A percentile compares a stretch with the other conserved stretches of the same genome.
These are phyloP conservation scores for Tichodroma muraria DNA, from an alignment of 2,113 vertebrate species.

Conservation along the genomic window DNA sequence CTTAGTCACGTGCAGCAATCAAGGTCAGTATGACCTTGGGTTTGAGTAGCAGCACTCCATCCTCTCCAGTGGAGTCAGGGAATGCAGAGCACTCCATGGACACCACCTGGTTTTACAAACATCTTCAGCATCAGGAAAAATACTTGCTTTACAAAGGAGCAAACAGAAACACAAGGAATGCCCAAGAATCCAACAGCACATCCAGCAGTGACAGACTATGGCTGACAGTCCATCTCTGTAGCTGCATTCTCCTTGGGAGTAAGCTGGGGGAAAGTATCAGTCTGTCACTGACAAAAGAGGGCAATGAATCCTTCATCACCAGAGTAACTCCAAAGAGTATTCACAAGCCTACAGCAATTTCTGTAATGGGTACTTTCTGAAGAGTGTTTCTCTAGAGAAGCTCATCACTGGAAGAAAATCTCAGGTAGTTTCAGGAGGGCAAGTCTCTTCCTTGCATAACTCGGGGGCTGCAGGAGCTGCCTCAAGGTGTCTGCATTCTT, in stretches of 20 bases:
- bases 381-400: neutral
- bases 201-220: neutral
- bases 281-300: neutral
- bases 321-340: neutral
- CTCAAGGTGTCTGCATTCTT: neutral
- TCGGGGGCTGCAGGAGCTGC: neutral
- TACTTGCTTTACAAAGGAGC: neutral
- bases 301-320: neutral
- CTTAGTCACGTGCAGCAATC: neutral
- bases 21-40: constrained; percentile 6
- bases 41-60: neutral
- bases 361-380: neutral
- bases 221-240: neutral
- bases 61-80: neutral
- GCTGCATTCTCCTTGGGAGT: neutral
- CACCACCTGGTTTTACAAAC: neutral
- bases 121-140: neutral
- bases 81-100: neutral
- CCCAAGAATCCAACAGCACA: neutral
- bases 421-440: neutral
- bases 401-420: neutral
- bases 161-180: neutral
- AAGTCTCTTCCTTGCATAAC: neutral
- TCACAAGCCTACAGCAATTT: neutral
- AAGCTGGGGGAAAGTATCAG: neutral